A percentile compares a stretch with the other conserved stretches of the same genome.
Conservation (phyloP, 2,888 invertebrate genomes). For the Lapara coniferarum region DNA sequence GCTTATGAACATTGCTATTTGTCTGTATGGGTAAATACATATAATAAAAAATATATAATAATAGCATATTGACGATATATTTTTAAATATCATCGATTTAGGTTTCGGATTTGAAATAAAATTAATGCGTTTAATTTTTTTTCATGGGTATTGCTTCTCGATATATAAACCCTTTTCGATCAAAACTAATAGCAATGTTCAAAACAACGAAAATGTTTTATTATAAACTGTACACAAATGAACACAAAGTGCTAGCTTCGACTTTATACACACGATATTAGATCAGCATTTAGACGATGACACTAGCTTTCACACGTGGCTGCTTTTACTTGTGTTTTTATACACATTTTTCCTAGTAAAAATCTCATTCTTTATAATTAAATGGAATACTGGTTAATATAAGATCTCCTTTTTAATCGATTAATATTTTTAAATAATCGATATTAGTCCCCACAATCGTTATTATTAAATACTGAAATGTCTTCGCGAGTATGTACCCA, state of each 20-base stretch:
- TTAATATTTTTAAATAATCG: neutral
- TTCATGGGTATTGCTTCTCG: neutral
- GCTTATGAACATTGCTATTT: conserved; percentile 5
- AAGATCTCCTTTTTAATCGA: too few relatives aligned
- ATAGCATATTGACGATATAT: too few relatives aligned
- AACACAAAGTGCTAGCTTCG: conserved; percentile 24
- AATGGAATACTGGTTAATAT: too few relatives aligned
- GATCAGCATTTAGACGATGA: neutral
- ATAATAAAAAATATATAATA: too few relatives aligned
- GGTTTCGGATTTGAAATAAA: neutral
- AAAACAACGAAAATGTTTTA: neutral
- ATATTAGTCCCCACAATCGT: neutral
- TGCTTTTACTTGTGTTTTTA: too few relatives aligned
- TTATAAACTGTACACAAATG: conserved; percentile 23
- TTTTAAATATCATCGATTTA: too few relatives aligned
- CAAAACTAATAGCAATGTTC: neutral
- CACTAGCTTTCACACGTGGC: neutral
- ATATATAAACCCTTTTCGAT: too few relatives aligned
- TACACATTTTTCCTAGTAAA: too few relatives aligned
- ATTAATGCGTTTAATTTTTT: neutral
- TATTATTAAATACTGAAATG: too few relatives aligned
- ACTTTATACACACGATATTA: conserved; percentile 13
- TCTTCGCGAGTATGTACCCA: neutral
- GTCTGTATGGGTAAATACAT: neutral
- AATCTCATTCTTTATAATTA: too few relatives aligned